Conservation (phyloP, 2,888 invertebrate species). For the Melanophora roralis region DNA sequence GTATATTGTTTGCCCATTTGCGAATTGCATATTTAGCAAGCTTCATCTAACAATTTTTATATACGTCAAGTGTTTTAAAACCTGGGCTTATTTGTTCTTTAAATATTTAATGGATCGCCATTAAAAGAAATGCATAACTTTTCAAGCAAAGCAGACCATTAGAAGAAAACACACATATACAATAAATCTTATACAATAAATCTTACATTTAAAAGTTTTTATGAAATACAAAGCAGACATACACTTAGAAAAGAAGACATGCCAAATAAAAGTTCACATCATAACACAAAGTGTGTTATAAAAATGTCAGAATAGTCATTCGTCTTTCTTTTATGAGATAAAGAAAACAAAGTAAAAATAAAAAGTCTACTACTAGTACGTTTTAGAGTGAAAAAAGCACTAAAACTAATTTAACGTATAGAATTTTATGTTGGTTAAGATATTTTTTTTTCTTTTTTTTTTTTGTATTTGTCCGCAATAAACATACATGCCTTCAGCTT, state of each 20-base stretch:
- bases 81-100: neutral
- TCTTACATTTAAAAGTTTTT: neutral
- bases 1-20: too few species aligned
- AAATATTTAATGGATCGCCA: neutral
- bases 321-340: constrained; percentile 47
- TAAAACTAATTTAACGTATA: constrained; percentile 14
- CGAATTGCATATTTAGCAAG: neutral
- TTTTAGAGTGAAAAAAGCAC: neutral
- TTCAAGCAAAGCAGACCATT: neutral
- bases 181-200: neutral
- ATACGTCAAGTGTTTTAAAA: constrained; percentile 1
- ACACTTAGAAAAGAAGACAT: neutral
- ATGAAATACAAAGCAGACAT: neutral
- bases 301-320: constrained; percentile 59
- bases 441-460: neutral
- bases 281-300: constrained; percentile 48
- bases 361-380: too few species aligned
- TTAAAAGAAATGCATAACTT: constrained; percentile 7
- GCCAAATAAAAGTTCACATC: constrained; percentile 49
- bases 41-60: too few species aligned
- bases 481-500: constrained; percentile 5
- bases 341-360: constrained; percentile 23
- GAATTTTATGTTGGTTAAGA: constrained; percentile 1
- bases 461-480: neutral
- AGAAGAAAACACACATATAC: neutral